A percentile compares a stretch with the other conserved stretches of the same genome.
Evolutionary conservation across 2,797 vertebrate species (phyloP).

Genomic region (Enteromius paludinosus): DNA sequence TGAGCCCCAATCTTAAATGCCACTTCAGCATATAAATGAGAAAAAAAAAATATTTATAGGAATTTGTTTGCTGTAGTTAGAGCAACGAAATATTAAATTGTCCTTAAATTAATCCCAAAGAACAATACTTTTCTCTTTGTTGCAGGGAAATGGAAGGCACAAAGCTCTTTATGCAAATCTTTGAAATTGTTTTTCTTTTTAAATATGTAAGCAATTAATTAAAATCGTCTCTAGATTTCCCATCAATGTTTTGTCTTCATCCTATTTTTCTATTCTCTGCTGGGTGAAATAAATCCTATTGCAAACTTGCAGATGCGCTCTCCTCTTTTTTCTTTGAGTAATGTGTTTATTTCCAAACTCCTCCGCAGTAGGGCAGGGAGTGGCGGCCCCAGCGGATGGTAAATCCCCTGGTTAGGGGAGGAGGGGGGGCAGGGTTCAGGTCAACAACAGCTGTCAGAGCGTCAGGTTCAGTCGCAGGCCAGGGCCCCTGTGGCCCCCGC

Average conservation of each 20-base stretch:
- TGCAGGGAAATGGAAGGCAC: slow-evolving; percentile 83
- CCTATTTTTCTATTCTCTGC: slow-evolving; percentile 85
- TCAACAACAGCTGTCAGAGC: slow-evolving; percentile 80
- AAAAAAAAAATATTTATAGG: slow-evolving; percentile 84
- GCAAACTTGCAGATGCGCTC: slow-evolving; percentile 66
- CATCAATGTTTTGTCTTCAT: slow-evolving; percentile 82
- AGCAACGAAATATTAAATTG: slow-evolving; percentile 83
- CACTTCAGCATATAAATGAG: slow-evolving; percentile 84
- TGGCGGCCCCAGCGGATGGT: slow-evolving; percentile 48
- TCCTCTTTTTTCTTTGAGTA: slow-evolving; percentile 54
- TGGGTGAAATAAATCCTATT: slow-evolving; percentile 83
- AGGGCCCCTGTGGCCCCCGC: slow-evolving; percentile 70
- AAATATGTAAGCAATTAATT: slow-evolving; percentile 79
- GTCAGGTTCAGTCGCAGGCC: slow-evolving; percentile 78
- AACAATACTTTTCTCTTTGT: slow-evolving; percentile 83
- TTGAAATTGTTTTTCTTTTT: slow-evolving; percentile 75
- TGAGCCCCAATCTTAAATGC: slow-evolving; percentile 78
- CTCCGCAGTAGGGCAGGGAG: slow-evolving; percentile 56
- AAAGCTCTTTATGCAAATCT: slow-evolving; percentile 86
- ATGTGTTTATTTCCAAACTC: slow-evolving; percentile 65
- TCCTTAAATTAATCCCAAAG: slow-evolving; percentile 84
- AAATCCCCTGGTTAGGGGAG: slow-evolving; percentile 57
- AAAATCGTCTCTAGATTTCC: slow-evolving; percentile 83
- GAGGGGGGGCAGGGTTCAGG: slow-evolving; percentile 68
- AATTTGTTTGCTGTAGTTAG: slow-evolving; percentile 82